These are phyloP conservation scores for Ceriagrion tenellum DNA, from an alignment of 2,888 invertebrate genomes.

Conservation along the genomic window DNA sequence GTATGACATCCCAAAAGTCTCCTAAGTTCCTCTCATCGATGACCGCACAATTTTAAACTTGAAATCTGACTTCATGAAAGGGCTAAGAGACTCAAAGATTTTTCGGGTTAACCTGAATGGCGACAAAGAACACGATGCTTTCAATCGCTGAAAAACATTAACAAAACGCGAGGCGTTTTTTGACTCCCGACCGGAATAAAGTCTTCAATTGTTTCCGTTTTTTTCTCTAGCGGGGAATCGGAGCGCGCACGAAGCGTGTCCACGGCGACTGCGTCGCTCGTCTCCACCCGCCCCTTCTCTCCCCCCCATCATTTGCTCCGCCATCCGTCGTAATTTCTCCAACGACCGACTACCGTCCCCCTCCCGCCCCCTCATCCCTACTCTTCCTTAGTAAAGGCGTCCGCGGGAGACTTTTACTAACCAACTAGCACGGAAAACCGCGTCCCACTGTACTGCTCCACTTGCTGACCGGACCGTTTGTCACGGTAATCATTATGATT, in stretches of 20 bases:
- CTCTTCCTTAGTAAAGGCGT: too few species aligned
- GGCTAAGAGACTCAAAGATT: neutral
- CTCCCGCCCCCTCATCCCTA: neutral
- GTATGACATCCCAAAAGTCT: too few species aligned
- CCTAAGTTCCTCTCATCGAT: too few species aligned
- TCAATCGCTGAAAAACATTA: neutral
- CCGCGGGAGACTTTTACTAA: constrained; percentile 15
- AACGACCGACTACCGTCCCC: neutral
- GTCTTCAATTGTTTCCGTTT: constrained; percentile 4
- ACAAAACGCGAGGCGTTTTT: neutral
- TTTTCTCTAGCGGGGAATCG: neutral
- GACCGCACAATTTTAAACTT: too few species aligned
- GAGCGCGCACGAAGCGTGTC: neutral
- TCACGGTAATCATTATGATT: constrained; percentile 3
- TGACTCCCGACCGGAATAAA: neutral
- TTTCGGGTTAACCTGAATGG: neutral
- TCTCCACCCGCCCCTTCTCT: too few species aligned
- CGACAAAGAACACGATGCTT: neutral
- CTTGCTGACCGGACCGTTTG: constrained; percentile 28
- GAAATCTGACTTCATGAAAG: too few species aligned
- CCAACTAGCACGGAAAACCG: constrained; percentile 54
- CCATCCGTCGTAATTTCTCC: neutral
- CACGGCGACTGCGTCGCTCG: neutral
- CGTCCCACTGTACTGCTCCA: constrained; percentile 55
- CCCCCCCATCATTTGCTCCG: neutral